Evolutionary conservation across 2,888 invertebrate genomes (phyloP).

Genomic region (Hydrotaea diabolus): DNA sequence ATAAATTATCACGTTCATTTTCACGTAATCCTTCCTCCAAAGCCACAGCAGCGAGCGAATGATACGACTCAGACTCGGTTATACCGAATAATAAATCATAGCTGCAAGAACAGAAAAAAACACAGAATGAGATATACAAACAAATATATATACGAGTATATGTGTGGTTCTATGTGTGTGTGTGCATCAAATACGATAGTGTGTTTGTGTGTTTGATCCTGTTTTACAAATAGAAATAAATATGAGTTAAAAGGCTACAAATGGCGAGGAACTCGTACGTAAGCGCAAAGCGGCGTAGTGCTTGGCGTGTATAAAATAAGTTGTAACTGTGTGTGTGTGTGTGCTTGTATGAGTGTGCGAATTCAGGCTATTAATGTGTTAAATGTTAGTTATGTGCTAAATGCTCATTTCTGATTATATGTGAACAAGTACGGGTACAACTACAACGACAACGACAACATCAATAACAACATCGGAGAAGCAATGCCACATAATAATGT

Average conservation of each 20-base stretch:
- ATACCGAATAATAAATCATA: slow-evolving; percentile 94
- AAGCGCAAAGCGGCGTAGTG: not conserved
- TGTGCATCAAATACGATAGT: not conserved
- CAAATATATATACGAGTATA: slow-evolving; percentile 9
- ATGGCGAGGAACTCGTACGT: not conserved
- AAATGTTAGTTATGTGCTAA: slow-evolving; percentile 33
- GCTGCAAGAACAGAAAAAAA: slow-evolving; percentile 80
- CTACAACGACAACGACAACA: slow-evolving; percentile 13
- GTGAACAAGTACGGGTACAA: slow-evolving; percentile 7
- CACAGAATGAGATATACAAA: slow-evolving; percentile 19
- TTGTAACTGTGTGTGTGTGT: not conserved
- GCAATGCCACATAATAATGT: slow-evolving; percentile 15
- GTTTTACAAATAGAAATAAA: slow-evolving; percentile 22
- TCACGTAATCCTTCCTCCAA: slow-evolving; percentile 88
- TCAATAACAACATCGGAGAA: slow-evolving; percentile 11
- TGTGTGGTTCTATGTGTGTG: not conserved
- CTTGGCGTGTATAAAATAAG: not conserved
- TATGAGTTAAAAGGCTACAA: slow-evolving; percentile 14
- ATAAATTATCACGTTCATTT: slow-evolving; percentile 88
- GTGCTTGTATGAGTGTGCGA: not conserved
- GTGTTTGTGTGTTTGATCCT: not conserved
- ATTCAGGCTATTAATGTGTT: slow-evolving; percentile 23
- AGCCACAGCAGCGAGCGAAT: slow-evolving; percentile 86
- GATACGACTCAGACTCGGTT: slow-evolving; percentile 90
- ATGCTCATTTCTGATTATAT: not conserved